A percentile compares a stretch with the other conserved stretches of the same genome.
phyloP scores from a whole-genome alignment of 2,113 vertebrate genomes.

The Dicrurus megarhynchus region DNA sequence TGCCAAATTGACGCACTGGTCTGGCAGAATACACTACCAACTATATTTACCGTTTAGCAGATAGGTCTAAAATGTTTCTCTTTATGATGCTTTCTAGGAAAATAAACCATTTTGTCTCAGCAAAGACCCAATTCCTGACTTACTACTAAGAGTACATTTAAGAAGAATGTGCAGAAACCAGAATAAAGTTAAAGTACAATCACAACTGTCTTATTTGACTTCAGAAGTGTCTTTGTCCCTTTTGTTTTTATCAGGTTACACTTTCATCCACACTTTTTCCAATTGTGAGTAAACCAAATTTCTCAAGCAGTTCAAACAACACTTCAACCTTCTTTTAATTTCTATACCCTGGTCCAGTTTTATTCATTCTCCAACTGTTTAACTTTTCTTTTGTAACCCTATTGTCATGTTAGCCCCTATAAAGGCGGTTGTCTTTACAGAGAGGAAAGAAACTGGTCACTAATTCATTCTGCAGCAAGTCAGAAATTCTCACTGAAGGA shows the following conservation, averaged over 20 bases:
- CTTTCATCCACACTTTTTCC: not conserved
- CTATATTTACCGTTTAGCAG: not conserved
- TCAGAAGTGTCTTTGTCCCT: not conserved
- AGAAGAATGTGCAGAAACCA: not conserved
- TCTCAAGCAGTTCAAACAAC: not conserved
- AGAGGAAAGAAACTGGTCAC: not conserved
- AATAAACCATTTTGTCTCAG: not conserved
- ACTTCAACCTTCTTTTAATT: not conserved
- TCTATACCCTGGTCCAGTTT: not conserved
- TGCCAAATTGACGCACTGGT: not conserved
- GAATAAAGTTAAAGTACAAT: not conserved
- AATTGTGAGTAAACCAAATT: not conserved
- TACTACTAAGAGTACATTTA: not conserved
- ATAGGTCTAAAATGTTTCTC: not conserved
- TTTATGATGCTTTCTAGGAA: not conserved
- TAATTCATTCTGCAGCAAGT: not conserved
- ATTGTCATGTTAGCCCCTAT: not conserved
- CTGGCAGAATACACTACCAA: not conserved
- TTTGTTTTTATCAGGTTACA: not conserved
- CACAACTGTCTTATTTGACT: not conserved
- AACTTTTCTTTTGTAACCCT: not conserved
- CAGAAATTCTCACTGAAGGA: not conserved
- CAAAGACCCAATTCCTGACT: not conserved
- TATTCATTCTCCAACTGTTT: not conserved
- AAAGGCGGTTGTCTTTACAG: not conserved